These are phyloP conservation scores for Pipra filicauda DNA, from an alignment of 2,113 vertebrate genomes.

Conservation along the genomic window DNA sequence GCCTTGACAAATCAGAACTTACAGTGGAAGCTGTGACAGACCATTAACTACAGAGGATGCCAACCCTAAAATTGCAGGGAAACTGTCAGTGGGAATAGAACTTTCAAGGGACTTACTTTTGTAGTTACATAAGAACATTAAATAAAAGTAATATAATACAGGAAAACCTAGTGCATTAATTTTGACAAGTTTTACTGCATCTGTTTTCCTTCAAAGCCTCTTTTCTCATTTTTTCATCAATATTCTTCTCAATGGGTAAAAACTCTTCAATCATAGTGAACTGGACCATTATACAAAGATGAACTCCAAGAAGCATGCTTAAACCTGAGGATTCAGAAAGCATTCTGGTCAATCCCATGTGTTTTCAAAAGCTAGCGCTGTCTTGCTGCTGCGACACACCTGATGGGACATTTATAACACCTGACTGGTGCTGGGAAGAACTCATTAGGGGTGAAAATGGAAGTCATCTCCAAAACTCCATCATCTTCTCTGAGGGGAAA, in stretches of 20 bases:
- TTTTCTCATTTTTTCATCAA: constrained; percentile 20
- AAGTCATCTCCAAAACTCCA: background rate
- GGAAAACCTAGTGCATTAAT: background rate
- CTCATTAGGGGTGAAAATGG: rapidly evolving
- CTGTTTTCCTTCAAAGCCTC: constrained; percentile 5
- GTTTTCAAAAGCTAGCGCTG: background rate
- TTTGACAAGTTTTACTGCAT: constrained; percentile 8
- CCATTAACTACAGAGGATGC: constrained; percentile 35
- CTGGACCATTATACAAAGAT: background rate
- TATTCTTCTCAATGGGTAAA: background rate
- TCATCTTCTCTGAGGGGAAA: background rate
- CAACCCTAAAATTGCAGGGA: constrained; percentile 37
- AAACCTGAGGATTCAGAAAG: background rate
- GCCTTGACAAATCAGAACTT: constrained; percentile 23
- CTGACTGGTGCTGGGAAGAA: background rate
- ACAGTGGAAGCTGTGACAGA: constrained; percentile 11
- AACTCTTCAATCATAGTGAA: background rate
- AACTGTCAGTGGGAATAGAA: constrained; percentile 41
- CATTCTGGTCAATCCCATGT: background rate
- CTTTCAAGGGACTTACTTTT: constrained; percentile 25
- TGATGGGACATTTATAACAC: background rate
- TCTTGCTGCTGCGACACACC: background rate
- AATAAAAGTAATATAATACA: constrained; percentile 29
- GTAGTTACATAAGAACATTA: constrained; percentile 35
- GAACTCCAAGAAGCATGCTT: background rate